A percentile compares a stretch with the other conserved stretches of the same genome.
These are phyloP conservation scores for Lycophotia porphyrea DNA, from an alignment of 2,888 invertebrate species.

Conservation along the genomic window DNA sequence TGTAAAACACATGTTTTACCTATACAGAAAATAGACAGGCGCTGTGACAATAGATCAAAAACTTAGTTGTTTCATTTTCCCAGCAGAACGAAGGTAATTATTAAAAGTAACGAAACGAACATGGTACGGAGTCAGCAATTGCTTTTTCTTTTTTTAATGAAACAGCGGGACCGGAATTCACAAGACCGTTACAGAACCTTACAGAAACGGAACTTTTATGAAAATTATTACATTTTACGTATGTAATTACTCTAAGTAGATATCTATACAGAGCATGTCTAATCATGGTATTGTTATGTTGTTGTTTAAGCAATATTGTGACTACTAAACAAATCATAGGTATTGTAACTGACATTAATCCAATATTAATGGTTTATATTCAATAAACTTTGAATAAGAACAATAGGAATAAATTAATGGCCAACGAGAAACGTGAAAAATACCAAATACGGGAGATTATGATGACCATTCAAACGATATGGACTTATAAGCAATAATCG, in stretches of 20 bases:
- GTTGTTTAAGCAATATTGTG: not conserved
- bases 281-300: not conserved
- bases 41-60: slow-evolving; percentile 50
- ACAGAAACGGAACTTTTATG: slow-evolving; percentile 36
- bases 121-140: slow-evolving; percentile 56
- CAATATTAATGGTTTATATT: slow-evolving; percentile 13
- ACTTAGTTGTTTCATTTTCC: slow-evolving; percentile 53
- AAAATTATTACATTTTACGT: slow-evolving; percentile 23
- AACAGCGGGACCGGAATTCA: slow-evolving; percentile 47
- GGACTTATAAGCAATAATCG: slow-evolving; percentile 68
- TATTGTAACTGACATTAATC: not conserved
- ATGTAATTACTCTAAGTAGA: slow-evolving; percentile 3
- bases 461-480: slow-evolving; percentile 61
- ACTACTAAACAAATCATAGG: not conserved
- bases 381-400: slow-evolving; percentile 40
- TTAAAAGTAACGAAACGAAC: slow-evolving; percentile 58
- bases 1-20: slow-evolving; percentile 57
- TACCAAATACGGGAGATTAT: slow-evolving; percentile 73
- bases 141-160: slow-evolving; percentile 57
- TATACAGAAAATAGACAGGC: slow-evolving; percentile 46
- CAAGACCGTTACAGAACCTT: slow-evolving; percentile 60
- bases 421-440: slow-evolving; percentile 68
- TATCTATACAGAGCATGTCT: slow-evolving; percentile 5
- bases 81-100: slow-evolving; percentile 67
- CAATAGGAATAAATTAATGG: slow-evolving; percentile 55